Evolutionary conservation across 2,797 vertebrate genomes (phyloP).

Genomic region (Loris lydekkerianus): DNA sequence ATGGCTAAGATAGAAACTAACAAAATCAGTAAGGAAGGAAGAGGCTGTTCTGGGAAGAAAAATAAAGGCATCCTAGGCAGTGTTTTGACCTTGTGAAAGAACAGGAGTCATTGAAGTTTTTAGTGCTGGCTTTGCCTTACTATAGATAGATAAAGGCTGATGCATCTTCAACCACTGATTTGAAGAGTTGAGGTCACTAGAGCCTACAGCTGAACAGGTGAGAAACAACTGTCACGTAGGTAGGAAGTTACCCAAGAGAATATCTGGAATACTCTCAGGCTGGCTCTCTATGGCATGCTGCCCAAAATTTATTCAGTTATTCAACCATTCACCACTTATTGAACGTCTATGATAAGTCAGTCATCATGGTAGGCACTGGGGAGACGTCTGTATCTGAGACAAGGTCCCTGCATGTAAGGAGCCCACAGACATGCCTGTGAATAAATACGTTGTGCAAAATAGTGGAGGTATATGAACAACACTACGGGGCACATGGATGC

Average conservation of each 20-base stretch:
- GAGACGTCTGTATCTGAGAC: neutral
- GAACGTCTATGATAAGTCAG: neutral
- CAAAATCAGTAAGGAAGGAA: slow-evolving; percentile 30
- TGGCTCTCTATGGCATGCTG: neutral
- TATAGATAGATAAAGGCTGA: neutral
- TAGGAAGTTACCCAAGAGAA: neutral
- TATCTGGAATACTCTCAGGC: neutral
- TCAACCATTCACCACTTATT: neutral
- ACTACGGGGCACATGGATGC: neutral
- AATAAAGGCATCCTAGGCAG: neutral
- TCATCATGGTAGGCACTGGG: neutral
- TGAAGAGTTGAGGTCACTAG: neutral
- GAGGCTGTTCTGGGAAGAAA: neutral
- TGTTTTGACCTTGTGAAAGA: slow-evolving; percentile 28
- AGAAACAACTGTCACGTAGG: neutral
- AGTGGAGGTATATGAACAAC: neutral
- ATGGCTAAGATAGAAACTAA: slow-evolving; percentile 1
- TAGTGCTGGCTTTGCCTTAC: neutral
- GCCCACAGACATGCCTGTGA: neutral
- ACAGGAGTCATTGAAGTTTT: neutral
- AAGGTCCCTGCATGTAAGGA: neutral
- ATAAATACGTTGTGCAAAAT: neutral
- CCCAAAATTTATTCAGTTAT: neutral
- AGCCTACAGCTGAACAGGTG: neutral
- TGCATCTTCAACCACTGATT: neutral